Conservation (phyloP, 2,888 invertebrate species). For the Chrysolina americana region DNA sequence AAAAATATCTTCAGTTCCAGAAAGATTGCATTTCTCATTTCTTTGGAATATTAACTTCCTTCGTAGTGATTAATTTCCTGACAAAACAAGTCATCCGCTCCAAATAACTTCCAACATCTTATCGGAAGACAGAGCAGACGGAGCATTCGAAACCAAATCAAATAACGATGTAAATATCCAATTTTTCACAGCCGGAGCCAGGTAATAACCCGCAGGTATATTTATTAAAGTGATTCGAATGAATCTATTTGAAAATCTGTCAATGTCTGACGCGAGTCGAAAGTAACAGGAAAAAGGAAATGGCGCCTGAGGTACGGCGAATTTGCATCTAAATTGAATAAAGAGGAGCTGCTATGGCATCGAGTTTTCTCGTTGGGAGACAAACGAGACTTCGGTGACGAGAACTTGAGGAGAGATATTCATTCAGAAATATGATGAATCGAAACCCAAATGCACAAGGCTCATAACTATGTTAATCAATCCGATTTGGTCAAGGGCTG, state of each 20-base stretch:
- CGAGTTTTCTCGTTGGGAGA: slow-evolving; percentile 40
- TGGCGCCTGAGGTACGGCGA: slow-evolving; percentile 48
- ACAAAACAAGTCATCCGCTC: slow-evolving; percentile 34
- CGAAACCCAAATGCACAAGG: slow-evolving; percentile 47
- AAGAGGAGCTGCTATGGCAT: slow-evolving; percentile 47
- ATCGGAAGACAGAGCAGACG: slow-evolving; percentile 15
- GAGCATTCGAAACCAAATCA: slow-evolving; percentile 25
- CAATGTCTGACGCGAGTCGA: slow-evolving; percentile 57
- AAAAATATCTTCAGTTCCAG: background rate
- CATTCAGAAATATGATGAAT: slow-evolving; percentile 45
- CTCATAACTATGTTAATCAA: slow-evolving; percentile 53
- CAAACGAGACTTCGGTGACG: slow-evolving; percentile 17
- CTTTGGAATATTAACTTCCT: background rate
- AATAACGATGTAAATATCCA: slow-evolving; percentile 33
- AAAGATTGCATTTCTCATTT: background rate
- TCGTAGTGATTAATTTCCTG: slow-evolving; percentile 34
- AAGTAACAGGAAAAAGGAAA: slow-evolving; percentile 57
- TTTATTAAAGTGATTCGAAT: slow-evolving; percentile 53
- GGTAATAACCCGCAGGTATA: slow-evolving; percentile 52
- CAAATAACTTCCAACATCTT: slow-evolving; percentile 25
- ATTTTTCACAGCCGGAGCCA: slow-evolving; percentile 41
- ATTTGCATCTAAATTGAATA: slow-evolving; percentile 64
- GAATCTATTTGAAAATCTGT: slow-evolving; percentile 59
- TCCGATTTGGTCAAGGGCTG: slow-evolving; percentile 34
- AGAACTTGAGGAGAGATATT: slow-evolving; percentile 16